These are phyloP conservation scores for Coleophora deauratella DNA, from an alignment of 2,888 invertebrate species.

Conservation along the genomic window DNA sequence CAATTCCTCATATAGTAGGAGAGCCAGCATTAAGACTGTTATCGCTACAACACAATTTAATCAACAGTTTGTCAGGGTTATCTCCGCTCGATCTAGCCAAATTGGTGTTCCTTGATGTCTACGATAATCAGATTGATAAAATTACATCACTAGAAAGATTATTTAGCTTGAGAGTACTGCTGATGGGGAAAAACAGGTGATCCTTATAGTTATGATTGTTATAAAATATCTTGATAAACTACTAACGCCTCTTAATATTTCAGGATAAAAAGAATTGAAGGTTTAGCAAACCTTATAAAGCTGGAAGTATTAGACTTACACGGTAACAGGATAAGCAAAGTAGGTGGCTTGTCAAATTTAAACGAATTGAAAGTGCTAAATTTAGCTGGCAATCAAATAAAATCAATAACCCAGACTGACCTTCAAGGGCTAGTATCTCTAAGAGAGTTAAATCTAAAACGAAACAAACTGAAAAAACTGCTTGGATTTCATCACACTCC, in stretches of 20 bases:
- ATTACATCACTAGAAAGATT: constrained; percentile 85
- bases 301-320: constrained; percentile 94
- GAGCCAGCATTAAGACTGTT: constrained; percentile 87
- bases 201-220: neutral
- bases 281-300: constrained; percentile 80
- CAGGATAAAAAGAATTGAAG: constrained; percentile 86
- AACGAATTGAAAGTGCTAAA: constrained; percentile 91
- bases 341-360: constrained; percentile 80
- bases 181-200: constrained; percentile 93
- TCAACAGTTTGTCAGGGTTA: constrained; percentile 81
- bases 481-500: constrained; percentile 86
- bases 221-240: too few species aligned
- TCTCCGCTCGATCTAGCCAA: constrained; percentile 75
- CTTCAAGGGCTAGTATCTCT: constrained; percentile 84
- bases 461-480: constrained; percentile 87
- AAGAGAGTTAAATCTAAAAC: constrained; percentile 90
- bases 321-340: constrained; percentile 89
- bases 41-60: constrained; percentile 94
- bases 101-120: constrained; percentile 93
- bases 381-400: constrained; percentile 92
- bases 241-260: constrained; percentile 21
- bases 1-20: constrained; percentile 86
- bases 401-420: constrained; percentile 82
- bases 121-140: constrained; percentile 94
- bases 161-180: constrained; percentile 85